A percentile compares a stretch with the other conserved stretches of the same genome.
Evolutionary conservation across 2,113 vertebrate species (phyloP).

Genomic region (Acinonyx jubatus): DNA sequence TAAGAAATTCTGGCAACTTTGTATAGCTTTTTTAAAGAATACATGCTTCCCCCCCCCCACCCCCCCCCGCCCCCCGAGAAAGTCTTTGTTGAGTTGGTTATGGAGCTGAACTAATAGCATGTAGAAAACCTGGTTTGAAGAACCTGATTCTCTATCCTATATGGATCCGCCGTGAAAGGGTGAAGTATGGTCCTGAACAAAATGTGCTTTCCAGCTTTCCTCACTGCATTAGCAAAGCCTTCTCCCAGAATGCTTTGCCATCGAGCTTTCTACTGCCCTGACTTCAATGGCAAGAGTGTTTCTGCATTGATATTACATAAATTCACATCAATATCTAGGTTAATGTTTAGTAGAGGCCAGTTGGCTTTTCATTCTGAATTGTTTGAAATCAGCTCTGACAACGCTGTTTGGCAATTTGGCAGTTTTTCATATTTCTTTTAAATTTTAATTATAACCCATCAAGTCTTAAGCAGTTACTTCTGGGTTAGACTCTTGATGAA

Average conservation of each 20-base stretch:
- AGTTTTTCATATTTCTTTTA: constrained; percentile 83
- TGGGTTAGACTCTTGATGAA: constrained; percentile 81
- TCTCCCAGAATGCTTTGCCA: not conserved
- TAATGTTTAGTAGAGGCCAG: constrained; percentile 66
- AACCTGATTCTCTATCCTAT: not conserved
- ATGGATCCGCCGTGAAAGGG: not conserved
- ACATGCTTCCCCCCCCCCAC: not conserved
- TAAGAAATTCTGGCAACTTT: not conserved
- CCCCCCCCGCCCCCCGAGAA: not conserved
- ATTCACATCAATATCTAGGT: constrained; percentile 62
- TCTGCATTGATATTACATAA: constrained; percentile 32
- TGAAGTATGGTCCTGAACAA: not conserved
- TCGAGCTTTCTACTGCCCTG: not conserved
- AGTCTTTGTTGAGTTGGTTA: not conserved
- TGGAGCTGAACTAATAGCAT: not conserved
- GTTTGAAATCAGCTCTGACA: constrained; percentile 69
- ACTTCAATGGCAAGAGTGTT: not conserved
- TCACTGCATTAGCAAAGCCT: not conserved
- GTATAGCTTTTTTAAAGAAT: not conserved
- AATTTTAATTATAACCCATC: constrained; percentile 86
- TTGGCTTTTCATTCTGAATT: constrained; percentile 77
- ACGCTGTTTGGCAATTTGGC: constrained; percentile 69
- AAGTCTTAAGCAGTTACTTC: constrained; percentile 83
- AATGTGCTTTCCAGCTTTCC: not conserved
- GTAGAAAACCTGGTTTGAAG: not conserved